Percentiles rank a stretch among this genome's conserved stretches.
Evolutionary conservation across 2,797 vertebrate genomes (phyloP).

Genomic region (Siniperca obscura): DNA sequence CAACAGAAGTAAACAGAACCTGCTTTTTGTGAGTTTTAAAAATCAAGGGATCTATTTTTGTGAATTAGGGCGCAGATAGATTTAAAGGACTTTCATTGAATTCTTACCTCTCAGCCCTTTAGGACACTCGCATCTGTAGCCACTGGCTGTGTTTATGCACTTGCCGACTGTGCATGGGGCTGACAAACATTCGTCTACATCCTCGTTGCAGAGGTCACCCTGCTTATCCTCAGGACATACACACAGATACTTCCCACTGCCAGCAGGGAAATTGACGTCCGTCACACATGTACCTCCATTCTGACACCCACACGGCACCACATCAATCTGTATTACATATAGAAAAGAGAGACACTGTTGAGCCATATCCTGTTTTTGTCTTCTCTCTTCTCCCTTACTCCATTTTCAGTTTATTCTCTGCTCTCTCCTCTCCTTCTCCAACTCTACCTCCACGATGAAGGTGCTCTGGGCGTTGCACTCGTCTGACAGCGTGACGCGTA

Average conservation of each 20-base stretch:
- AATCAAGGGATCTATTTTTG: neutral
- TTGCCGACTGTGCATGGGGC: slow-evolving; percentile 72
- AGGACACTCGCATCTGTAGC: slow-evolving; percentile 81
- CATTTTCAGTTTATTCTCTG: neutral
- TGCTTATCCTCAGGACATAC: slow-evolving; percentile 80
- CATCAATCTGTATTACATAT: slow-evolving; percentile 75
- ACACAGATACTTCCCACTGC: slow-evolving; percentile 88
- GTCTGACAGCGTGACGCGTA: slow-evolving; percentile 84
- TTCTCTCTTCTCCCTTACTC: too few species aligned
- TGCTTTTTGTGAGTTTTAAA: neutral
- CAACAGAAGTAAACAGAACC: neutral
- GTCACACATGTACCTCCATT: slow-evolving; percentile 84
- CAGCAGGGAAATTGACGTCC: slow-evolving; percentile 85
- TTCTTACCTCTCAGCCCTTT: slow-evolving; percentile 79
- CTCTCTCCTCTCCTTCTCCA: neutral
- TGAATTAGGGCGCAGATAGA: neutral
- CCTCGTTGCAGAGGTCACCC: slow-evolving; percentile 82
- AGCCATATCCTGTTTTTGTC: neutral
- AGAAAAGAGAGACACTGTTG: neutral
- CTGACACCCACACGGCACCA: slow-evolving; percentile 85
- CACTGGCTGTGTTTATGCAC: slow-evolving; percentile 66
- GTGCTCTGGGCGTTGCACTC: slow-evolving; percentile 87
- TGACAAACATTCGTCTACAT: slow-evolving; percentile 73
- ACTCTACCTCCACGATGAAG: slow-evolving; percentile 79
- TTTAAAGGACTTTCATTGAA: neutral